Evolutionary conservation across 2,113 vertebrate species (phyloP).

Genomic region (Nesospiza acunhae): DNA sequence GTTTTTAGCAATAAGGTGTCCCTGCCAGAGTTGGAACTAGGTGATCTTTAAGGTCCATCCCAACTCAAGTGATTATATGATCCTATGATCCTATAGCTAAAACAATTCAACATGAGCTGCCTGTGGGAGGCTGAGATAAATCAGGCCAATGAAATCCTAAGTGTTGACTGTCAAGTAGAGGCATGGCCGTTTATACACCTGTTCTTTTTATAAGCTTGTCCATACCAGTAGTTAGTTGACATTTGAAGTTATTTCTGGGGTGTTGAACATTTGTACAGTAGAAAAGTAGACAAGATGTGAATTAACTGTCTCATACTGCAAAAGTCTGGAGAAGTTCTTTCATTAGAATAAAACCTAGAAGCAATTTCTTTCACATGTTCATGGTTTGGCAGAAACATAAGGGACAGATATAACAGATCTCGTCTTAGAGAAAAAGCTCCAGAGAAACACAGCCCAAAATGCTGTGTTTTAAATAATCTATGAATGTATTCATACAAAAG

Average conservation of each 20-base stretch:
- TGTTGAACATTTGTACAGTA: background rate
- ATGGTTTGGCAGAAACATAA: background rate
- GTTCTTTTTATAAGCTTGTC: background rate
- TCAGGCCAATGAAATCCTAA: background rate
- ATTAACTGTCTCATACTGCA: background rate
- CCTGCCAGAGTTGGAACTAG: background rate
- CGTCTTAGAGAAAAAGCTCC: background rate
- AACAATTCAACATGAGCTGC: background rate
- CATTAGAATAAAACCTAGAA: background rate
- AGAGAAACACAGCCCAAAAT: background rate
- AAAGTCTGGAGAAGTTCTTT: background rate
- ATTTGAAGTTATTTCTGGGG: background rate
- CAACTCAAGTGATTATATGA: background rate
- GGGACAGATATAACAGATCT: background rate
- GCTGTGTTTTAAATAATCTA: background rate
- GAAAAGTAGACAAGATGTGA: slow-evolving; percentile 17
- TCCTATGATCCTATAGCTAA: background rate
- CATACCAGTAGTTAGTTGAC: background rate
- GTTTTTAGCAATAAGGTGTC: background rate
- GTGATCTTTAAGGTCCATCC: background rate
- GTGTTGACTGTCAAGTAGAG: background rate
- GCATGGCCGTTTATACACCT: background rate
- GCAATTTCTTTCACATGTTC: background rate
- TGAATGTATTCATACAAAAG: background rate
- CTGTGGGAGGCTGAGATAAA: background rate